phyloP scores from a whole-genome alignment of 2,797 vertebrate genomes.

The Esox lucius region DNA sequence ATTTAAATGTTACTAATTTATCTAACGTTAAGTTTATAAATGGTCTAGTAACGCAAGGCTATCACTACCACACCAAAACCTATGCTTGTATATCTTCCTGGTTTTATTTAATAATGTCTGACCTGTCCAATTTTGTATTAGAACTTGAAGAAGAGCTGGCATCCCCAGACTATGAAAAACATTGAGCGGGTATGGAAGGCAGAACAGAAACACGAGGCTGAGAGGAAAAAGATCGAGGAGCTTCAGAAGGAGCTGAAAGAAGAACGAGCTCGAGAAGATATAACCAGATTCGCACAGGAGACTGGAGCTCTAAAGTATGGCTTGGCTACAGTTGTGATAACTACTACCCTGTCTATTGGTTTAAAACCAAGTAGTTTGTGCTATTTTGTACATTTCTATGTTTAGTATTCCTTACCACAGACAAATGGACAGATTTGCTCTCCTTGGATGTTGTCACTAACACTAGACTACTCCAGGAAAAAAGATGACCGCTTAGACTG shows the following conservation, averaged over 20 bases:
- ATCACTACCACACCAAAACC: background rate
- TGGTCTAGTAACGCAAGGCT: background rate
- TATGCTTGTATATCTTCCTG: background rate
- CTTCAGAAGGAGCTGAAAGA: slow-evolving; percentile 93
- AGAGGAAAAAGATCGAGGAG: slow-evolving; percentile 94
- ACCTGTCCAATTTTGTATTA: slow-evolving; percentile 45
- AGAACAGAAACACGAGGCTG: slow-evolving; percentile 92
- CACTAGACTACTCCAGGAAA: slow-evolving; percentile 72
- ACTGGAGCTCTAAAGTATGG: slow-evolving; percentile 85
- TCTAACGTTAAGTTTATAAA: background rate
- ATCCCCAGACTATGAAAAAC: slow-evolving; percentile 96
- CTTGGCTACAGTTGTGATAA: background rate
- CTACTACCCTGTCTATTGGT: background rate
- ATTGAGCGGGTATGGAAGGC: slow-evolving; percentile 99
- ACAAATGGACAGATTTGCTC: background rate
- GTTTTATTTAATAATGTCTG: background rate
- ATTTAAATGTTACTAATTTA: background rate
- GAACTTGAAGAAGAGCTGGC: slow-evolving; percentile 99
- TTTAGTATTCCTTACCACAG: background rate
- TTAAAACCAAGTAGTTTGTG: background rate
- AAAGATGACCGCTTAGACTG: slow-evolving; percentile 95
- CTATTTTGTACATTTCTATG: background rate
- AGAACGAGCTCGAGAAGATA: slow-evolving; percentile 91
- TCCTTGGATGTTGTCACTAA: background rate
- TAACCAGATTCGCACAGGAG: slow-evolving; percentile 88